Base-by-base conservation (phyloP, 2,888 invertebrate genomes). In the Altica lythri region DNA sequence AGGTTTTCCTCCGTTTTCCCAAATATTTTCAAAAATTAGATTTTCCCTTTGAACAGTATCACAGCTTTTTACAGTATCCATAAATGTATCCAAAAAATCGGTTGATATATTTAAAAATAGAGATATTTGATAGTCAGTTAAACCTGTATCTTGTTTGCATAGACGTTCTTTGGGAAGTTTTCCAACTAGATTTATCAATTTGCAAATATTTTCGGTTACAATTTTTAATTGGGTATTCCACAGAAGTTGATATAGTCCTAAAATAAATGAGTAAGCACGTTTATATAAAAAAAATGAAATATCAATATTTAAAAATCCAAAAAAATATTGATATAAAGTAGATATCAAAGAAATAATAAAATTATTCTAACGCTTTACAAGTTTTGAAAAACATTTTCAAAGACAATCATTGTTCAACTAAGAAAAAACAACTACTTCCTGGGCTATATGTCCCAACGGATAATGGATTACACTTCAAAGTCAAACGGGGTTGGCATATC, bases 221-320 rank as follows among this genome's bases (percentile, higher is more conserved):
- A 89, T 88, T 69, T 87, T 88, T n/a, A 95, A 78, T 68, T 94
- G 91, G 46, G 92, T 89, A 45, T 89, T 88, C 95, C 95, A 96
- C 63, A 95, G 80, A 71, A 96, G 84, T 59, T 86, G 86, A 68
- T 88, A 90, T 45, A 95, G 79, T 5, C 61, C 61, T 61, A 10
- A n/a, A 53, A 57, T 6, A 14, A 6, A 17, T n/a, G n/a, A n/a
- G n/a, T n/a, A n/a, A n/a, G n/a, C n/a, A n/a, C n/a, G n/a, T n/a
- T n/a, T n/a, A n/a, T n/a, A n/a, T n/a, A n/a, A n/a, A n/a, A n/a
- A n/a, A n/a, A n/a, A n/a, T n/a, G n/a, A n/a, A n/a, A n/a, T n/a
- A n/a, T n/a, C n/a, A n/a, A n/a, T n/a, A n/a, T n/a, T n/a, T n/a
- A n/a, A n/a, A n/a, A n/a, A n/a, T n/a, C n/a, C n/a, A n/a, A n/a